A percentile compares a stretch with the other conserved stretches of the same genome.
Conservation (phyloP, 64 coral and sea anemone genomes). For the Porites australiensis region DNA sequence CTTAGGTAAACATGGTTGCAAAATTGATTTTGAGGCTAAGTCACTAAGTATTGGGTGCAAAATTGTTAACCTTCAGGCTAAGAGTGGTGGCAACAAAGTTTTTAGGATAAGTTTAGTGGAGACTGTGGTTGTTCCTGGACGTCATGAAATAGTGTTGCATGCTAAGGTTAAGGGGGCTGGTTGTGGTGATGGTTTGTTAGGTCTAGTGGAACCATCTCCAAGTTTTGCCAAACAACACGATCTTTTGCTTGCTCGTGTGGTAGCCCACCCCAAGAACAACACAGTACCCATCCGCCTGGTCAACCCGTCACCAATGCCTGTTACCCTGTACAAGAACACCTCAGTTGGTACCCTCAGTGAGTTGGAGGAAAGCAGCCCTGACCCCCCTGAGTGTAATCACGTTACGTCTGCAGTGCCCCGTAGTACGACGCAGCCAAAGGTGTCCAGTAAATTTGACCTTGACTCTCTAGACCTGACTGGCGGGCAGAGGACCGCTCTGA, state of each 20-base stretch:
- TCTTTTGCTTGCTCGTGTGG: no score
- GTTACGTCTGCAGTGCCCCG: background rate
- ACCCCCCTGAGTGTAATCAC: background rate
- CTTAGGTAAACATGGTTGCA: no score
- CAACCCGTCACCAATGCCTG: background rate
- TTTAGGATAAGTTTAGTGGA: conserved; percentile 2
- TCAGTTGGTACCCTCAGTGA: conserved; percentile 1
- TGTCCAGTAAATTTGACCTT: background rate
- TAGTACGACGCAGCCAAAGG: background rate
- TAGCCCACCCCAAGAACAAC: no score
- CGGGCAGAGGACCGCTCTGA: background rate
- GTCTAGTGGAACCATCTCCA: conserved; percentile 13
- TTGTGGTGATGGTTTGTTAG: background rate
- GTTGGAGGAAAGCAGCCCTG: background rate
- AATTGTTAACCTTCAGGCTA: no score
- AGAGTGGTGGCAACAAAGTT: background rate
- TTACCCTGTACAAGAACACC: conserved; percentile 8
- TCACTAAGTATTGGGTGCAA: no score
- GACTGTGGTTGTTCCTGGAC: background rate
- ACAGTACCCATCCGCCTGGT: background rate
- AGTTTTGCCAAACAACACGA: no score
- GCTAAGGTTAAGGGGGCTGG: background rate
- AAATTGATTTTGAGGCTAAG: no score
- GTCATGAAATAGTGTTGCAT: background rate
- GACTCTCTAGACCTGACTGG: background rate